Base-by-base conservation (phyloP, 2,113 vertebrate genomes). In the Ictalurus furcatus region DNA sequence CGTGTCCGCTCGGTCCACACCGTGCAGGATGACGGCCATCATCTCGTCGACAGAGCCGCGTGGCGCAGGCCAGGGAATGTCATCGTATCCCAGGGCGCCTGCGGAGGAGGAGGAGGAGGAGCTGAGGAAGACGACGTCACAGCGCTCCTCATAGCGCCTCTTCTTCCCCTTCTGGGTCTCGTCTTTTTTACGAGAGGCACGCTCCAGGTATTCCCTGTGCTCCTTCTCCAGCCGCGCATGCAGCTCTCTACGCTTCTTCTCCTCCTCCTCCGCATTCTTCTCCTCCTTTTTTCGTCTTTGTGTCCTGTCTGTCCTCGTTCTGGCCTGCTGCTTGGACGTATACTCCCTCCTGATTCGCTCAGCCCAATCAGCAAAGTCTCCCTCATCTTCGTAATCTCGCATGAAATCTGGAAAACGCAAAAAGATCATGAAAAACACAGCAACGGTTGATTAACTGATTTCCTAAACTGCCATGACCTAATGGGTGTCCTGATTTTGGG, bases 21-120 rank as follows among this genome's bases (percentile, higher is more conserved):
- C 97, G 13, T 97, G 95, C 74, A 97, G 92, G 88, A 97, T 96
- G 85, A 96, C 95, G 0, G 95, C 95, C 84, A 96, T 94, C 96
- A 98, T 97, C 89, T 97, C 96, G 6, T 94, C 91, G 37, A 96
- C 96, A 0, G 96, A 95, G 19, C 96, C 97, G 0, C 85, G 91
- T 0, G 95, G 94, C 23, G 95, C 93, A 0, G 97, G 97, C 97
- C 97, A 97, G 63, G 97, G 97, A 90, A 98, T 96, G 91, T 97
- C 97, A 0, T 67, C 28, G 23, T 97, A 98, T 90, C 94, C 92
- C 92, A 97, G 94, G 65, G 92, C 91, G 13, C 40, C 37, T 23
- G 71, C 67, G 71, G 85, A 59, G 0, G 48, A 52, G 48, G 48
- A 44, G 44, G 44, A 11, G 8, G 92, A 80, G 25, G 89, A 88